Base-by-base conservation (phyloP, 2,113 vertebrate species). In the Apteryx mantelli region DNA sequence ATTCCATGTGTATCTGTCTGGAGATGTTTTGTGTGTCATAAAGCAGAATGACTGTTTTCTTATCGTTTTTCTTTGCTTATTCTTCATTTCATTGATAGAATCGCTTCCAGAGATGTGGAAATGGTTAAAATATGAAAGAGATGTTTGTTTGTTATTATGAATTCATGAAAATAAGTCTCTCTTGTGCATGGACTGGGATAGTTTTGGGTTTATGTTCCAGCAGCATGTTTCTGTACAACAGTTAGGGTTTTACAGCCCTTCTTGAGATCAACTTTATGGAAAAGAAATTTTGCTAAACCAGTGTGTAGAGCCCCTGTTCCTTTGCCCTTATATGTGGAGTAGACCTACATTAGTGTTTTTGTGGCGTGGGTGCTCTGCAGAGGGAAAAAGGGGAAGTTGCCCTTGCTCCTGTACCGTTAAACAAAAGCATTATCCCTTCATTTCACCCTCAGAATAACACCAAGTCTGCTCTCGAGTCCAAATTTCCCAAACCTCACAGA, bases 1-100 rank as follows among this genome's bases (percentile, higher is more conserved):
- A n/a, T 71, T 52, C n/a, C 12, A 2, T 1, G 1, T 8, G 1
- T 34, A 32, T 38, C 38, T 1, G 2, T 30, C n/a, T 70, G 58
- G 68, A 66, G 69, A 40, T 56, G 58, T 2, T 55, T 25, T 12
- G 38, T 44, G 74, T 63, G 46, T 64, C 56, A 21, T 40, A 81
- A 68, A 58, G 71, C 53, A 53, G 64, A 38, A 30, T n/a, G 44
- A 14, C n/a, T 30, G 34, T 50, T 63, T 76, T 84, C 50, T 55
- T 76, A 48, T 3, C 50, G 1, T 11, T 68, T 18, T 12, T 17
- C 53, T 40, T 34, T 2, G 25, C 79, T 88, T 44, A 7, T 40
- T 58, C 66, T 38, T 55, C 22, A 0, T 53, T 58, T 20, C 16
- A 8, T 32, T 21, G 60, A 5, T 34, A 74, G 53, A 63, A 48